Conservation (phyloP, 2,113 vertebrate genomes). For the Trematomus loennbergii region DNA sequence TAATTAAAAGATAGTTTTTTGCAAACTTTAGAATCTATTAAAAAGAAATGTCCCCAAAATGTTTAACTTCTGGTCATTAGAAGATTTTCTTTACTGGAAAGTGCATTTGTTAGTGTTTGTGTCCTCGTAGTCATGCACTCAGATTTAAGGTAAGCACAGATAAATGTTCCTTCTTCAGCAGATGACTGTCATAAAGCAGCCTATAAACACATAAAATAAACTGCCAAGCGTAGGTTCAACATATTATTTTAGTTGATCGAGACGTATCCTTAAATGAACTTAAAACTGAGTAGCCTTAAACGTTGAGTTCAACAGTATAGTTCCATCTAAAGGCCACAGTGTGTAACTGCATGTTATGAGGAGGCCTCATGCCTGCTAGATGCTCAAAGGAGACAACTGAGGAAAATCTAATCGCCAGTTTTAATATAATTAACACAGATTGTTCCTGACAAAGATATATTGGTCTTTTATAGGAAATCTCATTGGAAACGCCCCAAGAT, state of each 20-base stretch:
- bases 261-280: not conserved
- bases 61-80: not conserved
- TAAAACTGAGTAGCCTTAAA: not conserved
- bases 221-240: not conserved
- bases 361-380: conserved; percentile 20
- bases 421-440: conserved; percentile 59
- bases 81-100: not conserved
- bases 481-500: conserved; percentile 35
- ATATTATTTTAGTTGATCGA: too few species aligned
- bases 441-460: conserved; percentile 39
- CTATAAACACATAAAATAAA: not conserved
- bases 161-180: not conserved
- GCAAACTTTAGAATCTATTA: not conserved
- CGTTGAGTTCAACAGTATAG: not conserved
- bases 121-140: not conserved
- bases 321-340: conserved; percentile 47
- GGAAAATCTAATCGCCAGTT: conserved; percentile 41
- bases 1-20: not conserved
- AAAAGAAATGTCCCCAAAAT: not conserved
- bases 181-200: not conserved
- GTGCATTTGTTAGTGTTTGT: not conserved
- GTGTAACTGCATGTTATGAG: conserved; percentile 13
- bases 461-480: conserved; percentile 37
- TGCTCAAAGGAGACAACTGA: conserved; percentile 17
- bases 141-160: not conserved